phyloP scores from a whole-genome alignment of 2,888 invertebrate species.

The Eulithis prunata region DNA sequence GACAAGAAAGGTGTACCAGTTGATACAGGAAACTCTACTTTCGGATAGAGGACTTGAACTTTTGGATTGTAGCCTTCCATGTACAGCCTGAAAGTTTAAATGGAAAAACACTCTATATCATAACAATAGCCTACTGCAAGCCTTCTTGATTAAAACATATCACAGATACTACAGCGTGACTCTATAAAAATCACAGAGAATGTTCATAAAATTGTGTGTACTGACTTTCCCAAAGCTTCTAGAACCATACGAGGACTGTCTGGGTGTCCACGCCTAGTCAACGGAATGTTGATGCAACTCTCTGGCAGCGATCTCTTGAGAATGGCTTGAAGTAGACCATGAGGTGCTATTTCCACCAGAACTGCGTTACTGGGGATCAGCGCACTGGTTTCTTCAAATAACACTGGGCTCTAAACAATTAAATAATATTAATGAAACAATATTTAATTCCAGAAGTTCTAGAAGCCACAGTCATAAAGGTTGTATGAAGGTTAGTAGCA shows the following conservation, averaged over 20 bases:
- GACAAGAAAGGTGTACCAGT: constrained; percentile 92
- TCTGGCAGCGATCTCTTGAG: constrained; percentile 87
- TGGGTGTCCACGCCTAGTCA: constrained; percentile 88
- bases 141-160: too few species aligned
- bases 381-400: constrained; percentile 90
- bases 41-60: constrained; percentile 88
- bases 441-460: too few species aligned
- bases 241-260: constrained; percentile 84
- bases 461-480: too few species aligned
- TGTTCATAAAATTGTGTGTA: constrained; percentile 2
- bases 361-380: constrained; percentile 91
- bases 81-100: constrained; percentile 84
- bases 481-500: too few species aligned
- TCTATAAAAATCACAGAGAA: neutral
- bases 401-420: constrained; percentile 76
- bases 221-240: constrained; percentile 77
- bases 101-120: neutral
- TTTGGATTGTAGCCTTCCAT: constrained; percentile 88
- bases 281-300: constrained; percentile 86
- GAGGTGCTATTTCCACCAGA: constrained; percentile 93
- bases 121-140: neutral
- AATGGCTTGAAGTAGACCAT: constrained; percentile 88
- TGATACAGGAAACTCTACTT: constrained; percentile 91
- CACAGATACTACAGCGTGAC: too few species aligned
- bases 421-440: neutral